Percentiles rank a stretch among this genome's conserved stretches.
phyloP scores from a whole-genome alignment of 1,140 invertebrate species.

The Microplitis mediator region DNA sequence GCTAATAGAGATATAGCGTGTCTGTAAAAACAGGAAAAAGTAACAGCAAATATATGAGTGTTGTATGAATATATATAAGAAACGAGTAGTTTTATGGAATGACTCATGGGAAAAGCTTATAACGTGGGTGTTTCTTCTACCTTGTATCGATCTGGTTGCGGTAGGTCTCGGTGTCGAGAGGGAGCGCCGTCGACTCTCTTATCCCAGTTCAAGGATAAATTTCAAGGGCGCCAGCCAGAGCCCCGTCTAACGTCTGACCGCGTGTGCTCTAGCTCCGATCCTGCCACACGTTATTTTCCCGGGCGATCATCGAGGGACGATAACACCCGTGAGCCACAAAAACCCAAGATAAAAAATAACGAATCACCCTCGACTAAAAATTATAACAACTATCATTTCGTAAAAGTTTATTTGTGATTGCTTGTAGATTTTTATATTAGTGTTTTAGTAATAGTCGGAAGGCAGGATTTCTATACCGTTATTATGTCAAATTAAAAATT shows the following conservation, averaged over 20 bases:
- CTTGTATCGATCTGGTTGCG: constrained; percentile 58
- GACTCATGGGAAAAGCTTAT: constrained; percentile 29
- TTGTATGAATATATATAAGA: too few relatives aligned
- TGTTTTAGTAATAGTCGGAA: too few relatives aligned
- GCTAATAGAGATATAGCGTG: too few relatives aligned
- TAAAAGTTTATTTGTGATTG: too few relatives aligned
- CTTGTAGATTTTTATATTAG: too few relatives aligned
- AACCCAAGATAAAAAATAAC: not conserved
- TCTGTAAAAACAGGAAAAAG: too few relatives aligned
- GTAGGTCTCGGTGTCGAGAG: constrained; percentile 52
- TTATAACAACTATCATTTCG: too few relatives aligned
- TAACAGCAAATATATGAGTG: too few relatives aligned
- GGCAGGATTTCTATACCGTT: too few relatives aligned
- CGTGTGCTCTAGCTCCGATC: constrained; percentile 26
- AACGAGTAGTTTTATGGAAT: not conserved
- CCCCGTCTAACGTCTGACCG: constrained; percentile 26
- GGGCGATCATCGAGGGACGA: not conserved
- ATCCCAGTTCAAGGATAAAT: constrained; percentile 57
- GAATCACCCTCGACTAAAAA: too few relatives aligned
- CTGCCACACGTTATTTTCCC: constrained; percentile 21
- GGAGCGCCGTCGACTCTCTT: constrained; percentile 48
- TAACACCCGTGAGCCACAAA: not conserved
- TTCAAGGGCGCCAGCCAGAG: constrained; percentile 51
- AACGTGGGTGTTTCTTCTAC: constrained; percentile 37
- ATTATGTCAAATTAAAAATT: too few relatives aligned